Conservation (phyloP, 2,888 invertebrate genomes). For the Meganola albula region DNA sequence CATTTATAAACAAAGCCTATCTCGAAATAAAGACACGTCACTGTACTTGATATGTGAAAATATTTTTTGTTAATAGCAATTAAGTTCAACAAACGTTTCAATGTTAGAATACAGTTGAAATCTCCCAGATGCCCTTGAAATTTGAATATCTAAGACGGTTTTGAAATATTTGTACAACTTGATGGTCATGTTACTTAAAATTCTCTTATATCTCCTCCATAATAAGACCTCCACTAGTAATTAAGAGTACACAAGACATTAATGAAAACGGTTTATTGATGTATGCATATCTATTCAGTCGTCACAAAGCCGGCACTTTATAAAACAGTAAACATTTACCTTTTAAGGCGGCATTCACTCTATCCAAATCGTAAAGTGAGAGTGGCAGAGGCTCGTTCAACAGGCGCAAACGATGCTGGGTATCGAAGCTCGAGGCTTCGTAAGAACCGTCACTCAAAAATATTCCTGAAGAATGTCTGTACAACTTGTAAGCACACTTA, state of each 20-base stretch:
- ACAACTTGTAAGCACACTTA: conserved; percentile 68
- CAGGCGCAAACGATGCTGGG: conserved; percentile 56
- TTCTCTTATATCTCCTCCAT: no score
- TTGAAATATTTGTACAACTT: no score
- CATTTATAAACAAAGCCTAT: no score
- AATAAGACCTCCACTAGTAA: no score
- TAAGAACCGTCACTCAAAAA: conserved; percentile 69
- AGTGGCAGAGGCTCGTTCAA: conserved; percentile 71
- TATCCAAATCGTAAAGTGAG: conserved; percentile 72
- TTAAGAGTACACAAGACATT: conserved; percentile 24
- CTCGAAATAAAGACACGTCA: no score
- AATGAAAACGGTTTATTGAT: conserved; percentile 48
- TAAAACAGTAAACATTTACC: conserved; percentile 68
- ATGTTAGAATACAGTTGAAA: no score
- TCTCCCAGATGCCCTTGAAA: no score
- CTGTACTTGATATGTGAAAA: no score
- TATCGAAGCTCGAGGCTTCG: conserved; percentile 48
- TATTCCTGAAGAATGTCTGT: conserved; percentile 71
- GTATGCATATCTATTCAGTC: conserved; percentile 32
- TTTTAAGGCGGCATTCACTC: conserved; percentile 73
- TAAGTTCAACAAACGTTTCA: no score
- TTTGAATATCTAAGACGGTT: no score
- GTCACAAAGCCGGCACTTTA: conserved; percentile 50
- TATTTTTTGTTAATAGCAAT: no score
- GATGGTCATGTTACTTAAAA: not conserved